Evolutionary conservation across 1,140 invertebrate species (phyloP).

Genomic region (Potamilus streckersoni): DNA sequence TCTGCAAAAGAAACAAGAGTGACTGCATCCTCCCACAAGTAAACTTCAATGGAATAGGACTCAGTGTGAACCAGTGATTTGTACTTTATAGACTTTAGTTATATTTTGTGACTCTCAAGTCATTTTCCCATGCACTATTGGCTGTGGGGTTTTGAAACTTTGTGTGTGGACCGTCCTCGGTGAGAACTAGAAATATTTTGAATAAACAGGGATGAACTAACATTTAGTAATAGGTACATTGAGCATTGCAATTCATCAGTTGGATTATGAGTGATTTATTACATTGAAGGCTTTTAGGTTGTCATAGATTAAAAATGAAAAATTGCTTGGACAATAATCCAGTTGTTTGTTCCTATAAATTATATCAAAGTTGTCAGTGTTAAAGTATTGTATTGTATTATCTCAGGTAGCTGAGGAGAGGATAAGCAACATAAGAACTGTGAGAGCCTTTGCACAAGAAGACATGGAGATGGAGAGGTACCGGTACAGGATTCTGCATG

Average conservation of each 20-base stretch:
- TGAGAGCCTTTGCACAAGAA: constrained; percentile 93
- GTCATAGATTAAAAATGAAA: not conserved
- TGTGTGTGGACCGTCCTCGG: too few species aligned
- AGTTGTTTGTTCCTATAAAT: not conserved
- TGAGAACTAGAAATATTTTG: not conserved
- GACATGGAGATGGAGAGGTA: constrained; percentile 81
- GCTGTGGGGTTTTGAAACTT: too few species aligned
- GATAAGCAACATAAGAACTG: constrained; percentile 93
- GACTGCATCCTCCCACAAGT: too few species aligned
- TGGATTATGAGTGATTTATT: not conserved
- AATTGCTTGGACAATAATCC: not conserved
- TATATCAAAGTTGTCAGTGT: not conserved
- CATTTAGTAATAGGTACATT: not conserved
- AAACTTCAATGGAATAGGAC: too few species aligned
- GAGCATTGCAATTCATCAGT: not conserved
- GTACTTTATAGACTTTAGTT: too few species aligned
- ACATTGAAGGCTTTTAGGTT: not conserved
- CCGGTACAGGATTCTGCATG: constrained; percentile 76
- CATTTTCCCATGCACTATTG: too few species aligned
- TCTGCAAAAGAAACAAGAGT: too few species aligned
- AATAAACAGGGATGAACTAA: not conserved
- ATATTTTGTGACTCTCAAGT: too few species aligned
- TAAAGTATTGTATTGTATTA: constrained; percentile 4
- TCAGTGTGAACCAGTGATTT: too few species aligned
- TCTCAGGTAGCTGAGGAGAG: constrained; percentile 85